Evolutionary conservation across 2,888 invertebrate species (phyloP).

Genomic region (Peribatodes rhomboidaria): DNA sequence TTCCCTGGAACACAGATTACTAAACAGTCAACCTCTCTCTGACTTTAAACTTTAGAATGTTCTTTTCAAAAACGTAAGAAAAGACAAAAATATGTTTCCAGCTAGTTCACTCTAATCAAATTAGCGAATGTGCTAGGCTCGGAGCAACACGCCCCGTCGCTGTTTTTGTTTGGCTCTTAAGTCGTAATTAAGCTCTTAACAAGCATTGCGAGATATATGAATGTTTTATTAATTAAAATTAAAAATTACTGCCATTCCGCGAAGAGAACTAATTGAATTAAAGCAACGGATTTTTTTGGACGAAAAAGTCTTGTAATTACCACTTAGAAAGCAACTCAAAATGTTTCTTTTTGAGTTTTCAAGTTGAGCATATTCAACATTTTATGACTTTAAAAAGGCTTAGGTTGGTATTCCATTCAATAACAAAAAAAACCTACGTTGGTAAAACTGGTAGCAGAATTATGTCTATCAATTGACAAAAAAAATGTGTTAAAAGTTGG

Average conservation of each 20-base stretch:
- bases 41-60: no score
- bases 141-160: conserved; percentile 3
- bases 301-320: conserved; percentile 14
- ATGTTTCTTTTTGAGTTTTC: neutral
- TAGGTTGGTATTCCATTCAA: neutral
- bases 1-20: neutral
- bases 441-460: no score
- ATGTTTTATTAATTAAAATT: conserved; percentile 27
- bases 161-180: conserved; percentile 26
- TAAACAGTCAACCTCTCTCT: no score
- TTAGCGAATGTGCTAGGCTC: conserved; percentile 7
- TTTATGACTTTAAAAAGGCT: no score
- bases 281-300: conserved; percentile 14
- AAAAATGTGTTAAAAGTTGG: neutral
- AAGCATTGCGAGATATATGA: conserved; percentile 18
- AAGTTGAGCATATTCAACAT: neutral
- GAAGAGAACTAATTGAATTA: conserved; percentile 28
- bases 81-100: conserved; percentile 1
- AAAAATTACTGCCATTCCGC: conserved; percentile 19
- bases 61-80: neutral
- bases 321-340: neutral
- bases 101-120: neutral
- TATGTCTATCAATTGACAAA: no score
- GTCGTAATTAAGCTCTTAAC: conserved; percentile 26
- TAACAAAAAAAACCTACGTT: no score